Evolutionary conservation across 2,797 vertebrate genomes (phyloP), one percentile per base, ranked within the genome.

Genomic region (Danio choprae): DNA sequence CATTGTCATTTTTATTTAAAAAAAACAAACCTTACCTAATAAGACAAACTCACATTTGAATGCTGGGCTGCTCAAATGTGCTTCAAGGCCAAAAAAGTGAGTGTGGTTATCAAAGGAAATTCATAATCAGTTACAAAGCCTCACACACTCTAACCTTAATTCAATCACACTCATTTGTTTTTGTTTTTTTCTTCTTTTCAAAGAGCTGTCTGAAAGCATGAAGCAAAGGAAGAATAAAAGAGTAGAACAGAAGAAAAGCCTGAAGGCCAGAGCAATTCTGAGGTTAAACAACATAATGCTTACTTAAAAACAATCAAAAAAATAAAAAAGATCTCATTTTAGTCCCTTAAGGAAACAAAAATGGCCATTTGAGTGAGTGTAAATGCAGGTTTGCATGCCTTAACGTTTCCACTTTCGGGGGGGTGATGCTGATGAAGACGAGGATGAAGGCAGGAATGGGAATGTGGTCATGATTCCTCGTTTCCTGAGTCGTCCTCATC

Each of bases 401-500:
- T 77, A 72, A 77, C 64, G 58, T 65, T 64, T 80, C 63, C 46
- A 80, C 81, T 63, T 72, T 81, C 53, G 10, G 15, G 65, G 10
- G 15, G 65, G 50, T 59, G 69, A 71, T 63, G 81, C 67, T 75
- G 81, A 58, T 67, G 80, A 67, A 67, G 79, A 72, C 6, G 38
- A 73, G 29, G 63, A 82, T 36, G 73, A 74, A 40, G 16, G 51
- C 7, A 50, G 12, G 1, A 22, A 16, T n/a, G 67, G 46, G 8
- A 51, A 48, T 0, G 55, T 40, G 43, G 92, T 98, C 97, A 99
- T 86, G 97, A 98, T 85, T 96, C 97, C 90, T 99, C 97, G 0
- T 94, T 95, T 88, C 97, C 96, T 0, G 97, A 99, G 92, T 97
- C 96, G 4, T 96, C 95, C 0, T 96, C 95, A 0, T 96, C 95